Percentiles rank a stretch among this genome's conserved stretches.
Conservation (phyloP, 2,888 invertebrate genomes). For the Drosophila mercatorum region DNA sequence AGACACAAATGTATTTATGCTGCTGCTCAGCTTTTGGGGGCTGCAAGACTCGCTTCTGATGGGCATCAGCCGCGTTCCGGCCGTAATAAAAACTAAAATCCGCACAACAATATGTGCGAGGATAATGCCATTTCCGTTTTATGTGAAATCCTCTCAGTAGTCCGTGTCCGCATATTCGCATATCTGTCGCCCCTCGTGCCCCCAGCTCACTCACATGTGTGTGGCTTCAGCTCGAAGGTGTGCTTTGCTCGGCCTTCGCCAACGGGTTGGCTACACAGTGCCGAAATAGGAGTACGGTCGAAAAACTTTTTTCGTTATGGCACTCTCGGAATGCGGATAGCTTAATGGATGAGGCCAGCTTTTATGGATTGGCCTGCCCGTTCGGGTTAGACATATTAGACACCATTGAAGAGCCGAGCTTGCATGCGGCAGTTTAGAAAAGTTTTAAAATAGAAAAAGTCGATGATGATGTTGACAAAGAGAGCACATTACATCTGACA, state of each 20-base stretch:
- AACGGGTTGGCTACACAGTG: conserved; percentile 66
- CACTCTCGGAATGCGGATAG: conserved; percentile 56
- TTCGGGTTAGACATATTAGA: conserved; percentile 19
- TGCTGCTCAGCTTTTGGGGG: conserved; percentile 26
- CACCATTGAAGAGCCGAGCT: conserved; percentile 23
- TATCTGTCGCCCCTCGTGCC: conserved; percentile 18
- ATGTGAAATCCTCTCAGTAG: conserved; percentile 78
- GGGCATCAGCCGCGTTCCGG: conserved; percentile 69
- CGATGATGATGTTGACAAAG: conserved; percentile 1
- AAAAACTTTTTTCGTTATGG: conserved; percentile 63
- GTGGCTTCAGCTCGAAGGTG: conserved; percentile 63
- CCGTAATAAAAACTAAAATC: conserved; percentile 80
- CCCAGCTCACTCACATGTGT: conserved; percentile 20
- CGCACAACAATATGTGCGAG: conserved; percentile 81
- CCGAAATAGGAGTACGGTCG: conserved; percentile 60
- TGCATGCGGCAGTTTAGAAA: neutral
- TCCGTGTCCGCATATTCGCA: conserved; percentile 55
- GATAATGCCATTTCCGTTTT: conserved; percentile 81
- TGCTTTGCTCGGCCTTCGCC: conserved; percentile 16
- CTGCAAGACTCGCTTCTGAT: conserved; percentile 54
- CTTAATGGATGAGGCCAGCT: conserved; percentile 53
- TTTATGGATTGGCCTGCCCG: conserved; percentile 67
- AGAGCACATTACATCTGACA: neutral
- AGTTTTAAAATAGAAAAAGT: neutral
- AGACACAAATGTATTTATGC: conserved; percentile 78